phyloP scores from a whole-genome alignment of 2,113 vertebrate species.

The Trichechus manatus region DNA sequence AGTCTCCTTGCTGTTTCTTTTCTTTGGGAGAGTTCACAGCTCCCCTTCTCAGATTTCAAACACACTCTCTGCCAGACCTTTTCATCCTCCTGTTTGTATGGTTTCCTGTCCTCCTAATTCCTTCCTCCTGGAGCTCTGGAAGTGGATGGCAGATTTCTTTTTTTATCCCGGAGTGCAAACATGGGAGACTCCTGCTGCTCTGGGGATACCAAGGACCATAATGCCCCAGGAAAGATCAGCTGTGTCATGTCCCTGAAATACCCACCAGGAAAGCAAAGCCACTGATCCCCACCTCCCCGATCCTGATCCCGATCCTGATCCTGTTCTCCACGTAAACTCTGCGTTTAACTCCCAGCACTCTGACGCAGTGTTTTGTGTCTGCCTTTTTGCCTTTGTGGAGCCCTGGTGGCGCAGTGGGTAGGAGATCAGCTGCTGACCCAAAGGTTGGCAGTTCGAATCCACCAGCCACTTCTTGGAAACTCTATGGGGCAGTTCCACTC shows the following conservation, averaged over 20 bases:
- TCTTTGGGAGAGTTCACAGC: background rate
- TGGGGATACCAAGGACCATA: background rate
- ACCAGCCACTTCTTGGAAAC: no score
- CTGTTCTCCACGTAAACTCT: background rate
- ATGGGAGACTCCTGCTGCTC: background rate
- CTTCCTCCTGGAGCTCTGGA: slow-evolving; percentile 53
- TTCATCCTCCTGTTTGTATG: background rate
- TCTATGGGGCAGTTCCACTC: no score
- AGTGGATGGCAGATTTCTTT: background rate
- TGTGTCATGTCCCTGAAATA: background rate
- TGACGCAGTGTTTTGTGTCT: fast-evolving
- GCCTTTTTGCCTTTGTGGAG: no score
- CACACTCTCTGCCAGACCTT: background rate
- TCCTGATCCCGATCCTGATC: fast-evolving
- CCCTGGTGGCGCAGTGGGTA: no score
- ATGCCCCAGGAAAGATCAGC: background rate
- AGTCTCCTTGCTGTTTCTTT: background rate
- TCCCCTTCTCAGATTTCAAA: slow-evolving; percentile 58
- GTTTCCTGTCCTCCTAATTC: slow-evolving; percentile 56
- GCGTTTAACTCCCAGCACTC: background rate
- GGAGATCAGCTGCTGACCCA: no score
- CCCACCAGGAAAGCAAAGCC: background rate
- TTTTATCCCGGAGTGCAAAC: background rate
- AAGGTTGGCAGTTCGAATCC: no score
- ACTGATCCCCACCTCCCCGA: fast-evolving